Evolutionary conservation across 92 coral and sea anemone species (phyloP).

Genomic region (Phymanthus crucifer): DNA sequence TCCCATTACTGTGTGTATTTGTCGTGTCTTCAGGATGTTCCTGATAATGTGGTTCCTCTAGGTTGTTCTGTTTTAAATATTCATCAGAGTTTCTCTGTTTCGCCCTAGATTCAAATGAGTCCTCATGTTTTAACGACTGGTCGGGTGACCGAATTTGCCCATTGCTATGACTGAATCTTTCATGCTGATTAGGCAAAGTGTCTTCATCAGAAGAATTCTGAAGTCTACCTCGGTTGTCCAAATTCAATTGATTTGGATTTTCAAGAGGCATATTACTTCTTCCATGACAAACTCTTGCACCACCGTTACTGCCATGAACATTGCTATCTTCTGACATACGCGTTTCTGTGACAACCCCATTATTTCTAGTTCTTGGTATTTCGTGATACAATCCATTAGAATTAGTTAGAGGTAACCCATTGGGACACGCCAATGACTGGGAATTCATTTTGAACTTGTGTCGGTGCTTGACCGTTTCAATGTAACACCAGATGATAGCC

Average conservation of each 20-base stretch:
- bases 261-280: background rate
- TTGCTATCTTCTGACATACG: conserved; percentile 9
- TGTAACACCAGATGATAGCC: conserved; percentile 81
- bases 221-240: background rate
- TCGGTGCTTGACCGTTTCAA: conserved; percentile 55
- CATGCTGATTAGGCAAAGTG: background rate
- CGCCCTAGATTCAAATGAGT: background rate
- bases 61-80: background rate
- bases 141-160: background rate
- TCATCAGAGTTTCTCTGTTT: background rate
- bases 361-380: background rate
- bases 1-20: background rate
- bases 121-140: background rate
- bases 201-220: background rate
- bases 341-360: conserved; percentile 3
- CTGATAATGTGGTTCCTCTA: background rate
- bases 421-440: background rate
- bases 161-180: background rate
- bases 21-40: background rate
- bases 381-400: conserved; percentile 1
- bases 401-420: background rate
- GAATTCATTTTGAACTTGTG: conserved; percentile 10
- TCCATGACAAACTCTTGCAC: background rate
- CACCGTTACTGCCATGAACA: background rate
- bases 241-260: background rate